Evolutionary conservation across 2,113 vertebrate species (phyloP).

Genomic region (Cavia porcellus): DNA sequence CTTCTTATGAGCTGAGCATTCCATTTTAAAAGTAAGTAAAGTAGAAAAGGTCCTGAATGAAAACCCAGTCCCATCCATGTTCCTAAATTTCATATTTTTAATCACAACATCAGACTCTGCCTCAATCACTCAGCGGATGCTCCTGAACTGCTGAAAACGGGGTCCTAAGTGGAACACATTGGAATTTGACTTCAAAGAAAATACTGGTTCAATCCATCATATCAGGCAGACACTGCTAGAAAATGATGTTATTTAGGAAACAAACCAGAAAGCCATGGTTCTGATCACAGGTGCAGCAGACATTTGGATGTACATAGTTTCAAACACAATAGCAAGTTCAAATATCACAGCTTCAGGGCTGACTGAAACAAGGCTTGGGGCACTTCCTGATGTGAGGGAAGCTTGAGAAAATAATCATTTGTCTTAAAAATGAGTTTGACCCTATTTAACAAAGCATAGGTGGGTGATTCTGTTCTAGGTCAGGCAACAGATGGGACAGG

Average conservation of each 20-base stretch:
- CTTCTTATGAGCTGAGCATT: background rate
- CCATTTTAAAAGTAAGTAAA: constrained; percentile 3
- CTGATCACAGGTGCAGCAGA: background rate
- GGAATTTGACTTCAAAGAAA: constrained; percentile 52
- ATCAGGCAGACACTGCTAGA: background rate
- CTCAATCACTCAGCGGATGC: background rate
- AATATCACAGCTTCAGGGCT: background rate
- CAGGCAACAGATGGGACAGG: background rate
- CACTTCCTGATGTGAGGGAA: background rate
- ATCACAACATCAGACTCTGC: background rate
- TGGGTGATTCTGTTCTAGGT: background rate
- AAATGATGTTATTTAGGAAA: constrained; percentile 20
- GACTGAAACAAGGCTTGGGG: background rate
- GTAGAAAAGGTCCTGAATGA: background rate
- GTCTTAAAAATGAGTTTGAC: background rate
- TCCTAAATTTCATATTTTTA: constrained; percentile 37
- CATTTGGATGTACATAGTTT: background rate
- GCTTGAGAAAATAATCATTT: background rate
- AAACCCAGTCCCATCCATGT: background rate
- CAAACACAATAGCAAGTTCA: background rate
- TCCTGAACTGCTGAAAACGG: background rate
- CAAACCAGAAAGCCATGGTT: background rate
- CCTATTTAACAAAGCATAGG: background rate
- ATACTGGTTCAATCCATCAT: background rate
- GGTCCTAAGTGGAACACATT: background rate